These are phyloP conservation scores for Mus spretus DNA, from an alignment of 2,797 vertebrate species.

Conservation along the genomic window DNA sequence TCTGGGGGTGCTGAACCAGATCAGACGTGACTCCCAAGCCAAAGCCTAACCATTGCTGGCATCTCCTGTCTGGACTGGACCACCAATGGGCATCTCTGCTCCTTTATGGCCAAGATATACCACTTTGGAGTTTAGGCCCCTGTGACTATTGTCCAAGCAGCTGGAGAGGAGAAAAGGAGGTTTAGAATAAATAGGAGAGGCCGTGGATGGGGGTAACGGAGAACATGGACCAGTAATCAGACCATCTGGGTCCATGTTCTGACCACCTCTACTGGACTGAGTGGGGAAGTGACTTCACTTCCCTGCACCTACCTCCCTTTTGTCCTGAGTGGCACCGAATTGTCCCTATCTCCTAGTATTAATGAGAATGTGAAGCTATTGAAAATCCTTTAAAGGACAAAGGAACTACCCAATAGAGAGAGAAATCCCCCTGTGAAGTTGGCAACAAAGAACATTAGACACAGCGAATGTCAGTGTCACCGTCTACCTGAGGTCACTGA, in stretches of 20 bases:
- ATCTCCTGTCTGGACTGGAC: not conserved
- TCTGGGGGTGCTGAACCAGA: not conserved
- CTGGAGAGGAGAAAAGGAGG: not conserved
- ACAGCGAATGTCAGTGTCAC: not conserved
- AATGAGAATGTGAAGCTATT: not conserved
- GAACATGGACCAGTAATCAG: not conserved
- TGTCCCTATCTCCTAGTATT: not conserved
- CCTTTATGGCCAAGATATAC: not conserved
- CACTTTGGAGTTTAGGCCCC: not conserved
- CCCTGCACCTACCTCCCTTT: not conserved
- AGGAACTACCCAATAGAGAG: not conserved
- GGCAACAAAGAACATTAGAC: not conserved
- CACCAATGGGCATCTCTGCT: not conserved
- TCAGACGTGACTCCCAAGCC: not conserved
- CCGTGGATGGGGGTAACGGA: rapidly evolving
- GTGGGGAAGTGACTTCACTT: not conserved
- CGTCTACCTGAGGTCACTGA: not conserved
- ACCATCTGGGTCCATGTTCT: not conserved
- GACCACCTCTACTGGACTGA: not conserved
- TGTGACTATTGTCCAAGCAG: not conserved
- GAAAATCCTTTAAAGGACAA: not conserved
- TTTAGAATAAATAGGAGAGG: not conserved
- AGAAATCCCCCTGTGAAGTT: not conserved
- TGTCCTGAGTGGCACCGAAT: not conserved
- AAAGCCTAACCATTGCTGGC: not conserved